A percentile compares a stretch with the other conserved stretches of the same genome.
phyloP scores from a whole-genome alignment of 2,797 vertebrate species.

The Hemibagrus guttatus region DNA sequence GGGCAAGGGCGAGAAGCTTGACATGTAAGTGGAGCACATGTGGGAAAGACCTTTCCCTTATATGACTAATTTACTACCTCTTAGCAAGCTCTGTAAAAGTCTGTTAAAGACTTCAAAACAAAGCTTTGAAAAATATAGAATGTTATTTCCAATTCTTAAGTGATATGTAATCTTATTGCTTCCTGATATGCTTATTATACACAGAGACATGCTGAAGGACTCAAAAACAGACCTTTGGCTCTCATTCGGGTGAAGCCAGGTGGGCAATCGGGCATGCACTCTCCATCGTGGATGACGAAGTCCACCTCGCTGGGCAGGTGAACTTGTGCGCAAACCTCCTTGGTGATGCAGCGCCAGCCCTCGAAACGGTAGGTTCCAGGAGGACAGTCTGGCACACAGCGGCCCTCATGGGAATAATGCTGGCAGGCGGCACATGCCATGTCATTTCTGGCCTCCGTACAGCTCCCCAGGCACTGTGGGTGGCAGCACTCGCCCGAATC shows the following conservation, averaged over 20 bases:
- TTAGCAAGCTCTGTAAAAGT: neutral
- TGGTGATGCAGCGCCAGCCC: conserved; percentile 96
- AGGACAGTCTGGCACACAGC: conserved; percentile 88
- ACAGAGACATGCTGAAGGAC: neutral
- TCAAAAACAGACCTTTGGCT: conserved; percentile 80
- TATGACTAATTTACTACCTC: neutral
- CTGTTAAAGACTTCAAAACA: neutral
- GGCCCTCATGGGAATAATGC: conserved; percentile 86
- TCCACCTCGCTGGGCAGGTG: conserved; percentile 77
- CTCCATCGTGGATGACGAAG: conserved; percentile 92
- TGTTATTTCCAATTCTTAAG: neutral
- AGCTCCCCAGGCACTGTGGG: conserved; percentile 92
- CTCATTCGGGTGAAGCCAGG: conserved; percentile 90
- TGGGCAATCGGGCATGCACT: conserved; percentile 93
- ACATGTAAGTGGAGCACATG: conserved; percentile 1
- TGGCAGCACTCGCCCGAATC: conserved; percentile 90
- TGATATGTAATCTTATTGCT: neutral
- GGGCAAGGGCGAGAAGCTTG: neutral
- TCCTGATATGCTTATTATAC: neutral
- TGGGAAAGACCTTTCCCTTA: neutral
- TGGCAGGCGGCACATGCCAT: conserved; percentile 88
- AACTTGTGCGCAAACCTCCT: conserved; percentile 85
- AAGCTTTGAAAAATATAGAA: neutral
- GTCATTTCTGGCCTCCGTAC: conserved; percentile 82
- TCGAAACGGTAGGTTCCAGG: conserved; percentile 90